These are phyloP conservation scores for Bilobella aurantiaca DNA, from an alignment of 1,140 invertebrate species.

Conservation along the genomic window DNA sequence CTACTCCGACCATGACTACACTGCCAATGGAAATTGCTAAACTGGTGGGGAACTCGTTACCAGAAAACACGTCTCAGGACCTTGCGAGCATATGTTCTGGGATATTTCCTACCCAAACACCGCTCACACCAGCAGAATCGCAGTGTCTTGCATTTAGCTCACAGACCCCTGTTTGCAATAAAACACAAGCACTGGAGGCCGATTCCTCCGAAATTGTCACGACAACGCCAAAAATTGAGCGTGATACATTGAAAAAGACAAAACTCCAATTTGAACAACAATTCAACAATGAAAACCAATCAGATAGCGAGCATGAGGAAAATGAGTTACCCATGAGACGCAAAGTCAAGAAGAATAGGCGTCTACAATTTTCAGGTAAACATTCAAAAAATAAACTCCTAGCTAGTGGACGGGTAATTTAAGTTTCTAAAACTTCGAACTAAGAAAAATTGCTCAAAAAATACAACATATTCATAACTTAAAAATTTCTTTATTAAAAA, in stretches of 20 bases:
- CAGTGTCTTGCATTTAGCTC: constrained; percentile 38
- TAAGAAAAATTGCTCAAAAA: too few species aligned
- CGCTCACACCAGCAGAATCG: constrained; percentile 26
- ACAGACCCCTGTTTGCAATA: constrained; percentile 2
- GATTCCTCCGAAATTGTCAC: neutral
- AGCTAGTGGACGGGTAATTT: too few species aligned
- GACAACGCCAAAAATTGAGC: neutral
- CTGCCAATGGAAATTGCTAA: constrained; percentile 12
- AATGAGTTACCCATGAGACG: constrained; percentile 39
- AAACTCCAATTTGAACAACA: neutral
- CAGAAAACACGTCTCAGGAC: constrained; percentile 27
- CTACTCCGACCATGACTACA: neutral
- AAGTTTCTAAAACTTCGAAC: too few species aligned
- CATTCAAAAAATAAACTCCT: too few species aligned
- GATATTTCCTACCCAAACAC: constrained; percentile 38
- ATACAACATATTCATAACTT: too few species aligned
- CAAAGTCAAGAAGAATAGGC: constrained; percentile 37
- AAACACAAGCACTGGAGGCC: neutral
- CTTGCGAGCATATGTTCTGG: constrained; percentile 42
- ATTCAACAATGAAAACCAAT: neutral
- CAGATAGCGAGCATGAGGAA: constrained; percentile 30
- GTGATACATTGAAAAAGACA: neutral
- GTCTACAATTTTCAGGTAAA: constrained; percentile 25
- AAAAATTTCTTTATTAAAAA: too few species aligned
- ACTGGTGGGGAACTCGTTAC: neutral